Evolutionary conservation across 2,797 vertebrate genomes (phyloP).

Genomic region (Chaenodraco wilsoni): DNA sequence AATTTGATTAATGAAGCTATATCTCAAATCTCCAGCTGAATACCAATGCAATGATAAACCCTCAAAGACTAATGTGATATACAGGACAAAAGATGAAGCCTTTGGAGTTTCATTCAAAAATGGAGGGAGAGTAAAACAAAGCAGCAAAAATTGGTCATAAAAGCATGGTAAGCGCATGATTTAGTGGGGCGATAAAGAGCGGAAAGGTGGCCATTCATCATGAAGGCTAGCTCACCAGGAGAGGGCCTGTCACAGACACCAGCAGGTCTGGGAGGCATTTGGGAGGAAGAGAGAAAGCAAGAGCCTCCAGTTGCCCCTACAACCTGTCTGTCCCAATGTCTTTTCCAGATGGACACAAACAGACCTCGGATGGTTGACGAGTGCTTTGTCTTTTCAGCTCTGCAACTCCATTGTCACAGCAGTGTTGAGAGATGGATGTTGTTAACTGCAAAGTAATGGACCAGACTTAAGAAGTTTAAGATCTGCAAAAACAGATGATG

Average conservation of each 20-base stretch:
- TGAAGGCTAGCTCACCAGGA: conserved; percentile 81
- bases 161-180: conserved; percentile 86
- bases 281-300: conserved; percentile 27
- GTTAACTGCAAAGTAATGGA: conserved; percentile 49
- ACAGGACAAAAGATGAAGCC: conserved; percentile 48
- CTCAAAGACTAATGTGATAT: conserved; percentile 50
- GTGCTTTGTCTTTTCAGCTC: conserved; percentile 57
- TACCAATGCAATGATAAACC: conserved; percentile 46
- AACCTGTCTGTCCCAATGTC: conserved; percentile 72
- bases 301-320: conserved; percentile 64
- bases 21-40: conserved; percentile 45
- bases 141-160: conserved; percentile 85
- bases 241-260: conserved; percentile 81
- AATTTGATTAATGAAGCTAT: conserved; percentile 54
- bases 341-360: conserved; percentile 79
- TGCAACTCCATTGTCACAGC: conserved; percentile 57
- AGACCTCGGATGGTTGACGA: conserved; percentile 52
- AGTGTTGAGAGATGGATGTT: conserved; percentile 43
- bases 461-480: conserved; percentile 33
- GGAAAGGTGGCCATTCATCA: conserved; percentile 86
- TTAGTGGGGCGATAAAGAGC: conserved; percentile 87
- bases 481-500: conserved; percentile 38
- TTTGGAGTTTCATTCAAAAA: conserved; percentile 79
- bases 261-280: conserved; percentile 76
- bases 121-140: conserved; percentile 76